phyloP scores from a whole-genome alignment of 2,797 vertebrate species.

The Amniataba percoides region DNA sequence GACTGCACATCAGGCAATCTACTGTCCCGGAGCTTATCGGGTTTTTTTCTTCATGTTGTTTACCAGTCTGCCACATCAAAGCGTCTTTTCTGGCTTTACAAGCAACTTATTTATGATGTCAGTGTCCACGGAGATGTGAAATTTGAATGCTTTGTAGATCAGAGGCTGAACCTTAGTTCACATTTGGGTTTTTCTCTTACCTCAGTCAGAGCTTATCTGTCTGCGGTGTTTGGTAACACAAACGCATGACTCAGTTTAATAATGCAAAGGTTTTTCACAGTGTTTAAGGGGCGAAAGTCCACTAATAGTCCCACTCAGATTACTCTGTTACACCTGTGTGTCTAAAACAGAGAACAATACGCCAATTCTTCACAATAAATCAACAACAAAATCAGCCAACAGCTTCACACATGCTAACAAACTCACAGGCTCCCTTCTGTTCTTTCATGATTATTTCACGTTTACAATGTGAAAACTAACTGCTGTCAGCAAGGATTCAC shows the following conservation, averaged over 20 bases:
- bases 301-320: neutral
- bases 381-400: too few relatives aligned
- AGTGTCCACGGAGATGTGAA: neutral
- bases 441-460: too few relatives aligned
- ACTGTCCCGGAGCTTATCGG: neutral
- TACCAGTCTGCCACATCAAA: neutral
- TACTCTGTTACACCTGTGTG: too few relatives aligned
- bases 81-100: neutral
- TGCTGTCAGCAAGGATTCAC: too few relatives aligned
- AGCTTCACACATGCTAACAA: too few relatives aligned
- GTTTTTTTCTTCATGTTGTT: neutral
- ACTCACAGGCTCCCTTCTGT: too few relatives aligned
- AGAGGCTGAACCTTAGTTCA: neutral
- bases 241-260: neutral
- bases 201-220: neutral
- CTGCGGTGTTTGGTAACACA: neutral
- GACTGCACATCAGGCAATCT: conserved; percentile 1
- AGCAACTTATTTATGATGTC: neutral
- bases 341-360: too few relatives aligned
- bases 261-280: too few relatives aligned
- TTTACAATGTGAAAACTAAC: neutral
- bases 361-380: too few relatives aligned
- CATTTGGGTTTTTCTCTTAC: neutral
- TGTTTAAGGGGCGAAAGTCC: neutral
- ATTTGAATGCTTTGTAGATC: neutral